Evolutionary conservation across 2,113 vertebrate species (phyloP).

Genomic region (Athene noctua): DNA sequence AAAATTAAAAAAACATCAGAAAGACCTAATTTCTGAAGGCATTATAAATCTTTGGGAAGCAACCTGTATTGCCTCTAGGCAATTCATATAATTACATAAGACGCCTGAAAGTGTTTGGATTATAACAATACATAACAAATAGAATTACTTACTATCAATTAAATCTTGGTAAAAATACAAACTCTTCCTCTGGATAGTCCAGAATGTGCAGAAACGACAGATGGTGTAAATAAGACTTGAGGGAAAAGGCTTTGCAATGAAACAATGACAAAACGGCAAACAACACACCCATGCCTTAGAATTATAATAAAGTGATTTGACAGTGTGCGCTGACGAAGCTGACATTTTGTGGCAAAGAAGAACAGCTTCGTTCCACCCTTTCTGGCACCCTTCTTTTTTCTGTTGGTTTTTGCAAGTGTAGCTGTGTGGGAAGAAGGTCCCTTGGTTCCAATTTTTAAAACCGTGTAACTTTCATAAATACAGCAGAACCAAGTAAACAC

Average conservation of each 20-base stretch:
- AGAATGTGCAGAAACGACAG: background rate
- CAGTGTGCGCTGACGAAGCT: background rate
- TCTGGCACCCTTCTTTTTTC: background rate
- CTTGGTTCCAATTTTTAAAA: background rate
- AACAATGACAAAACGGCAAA: background rate
- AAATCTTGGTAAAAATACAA: background rate
- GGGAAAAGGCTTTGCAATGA: background rate
- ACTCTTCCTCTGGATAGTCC: background rate
- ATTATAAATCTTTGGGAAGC: background rate
- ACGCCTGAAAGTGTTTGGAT: background rate
- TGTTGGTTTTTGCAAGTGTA: background rate
- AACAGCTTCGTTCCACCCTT: background rate
- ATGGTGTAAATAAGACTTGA: background rate
- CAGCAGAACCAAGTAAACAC: background rate
- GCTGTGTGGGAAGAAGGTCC: background rate
- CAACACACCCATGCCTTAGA: background rate
- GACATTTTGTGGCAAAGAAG: background rate
- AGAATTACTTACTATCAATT: background rate
- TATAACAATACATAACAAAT: background rate
- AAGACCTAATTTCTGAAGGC: background rate
- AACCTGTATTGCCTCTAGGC: background rate
- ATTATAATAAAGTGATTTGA: background rate
- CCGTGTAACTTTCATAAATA: background rate
- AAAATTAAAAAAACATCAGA: background rate
- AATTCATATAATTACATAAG: background rate